phyloP scores from a whole-genome alignment of 2,888 invertebrate species.

The Lepidonotus clava region DNA sequence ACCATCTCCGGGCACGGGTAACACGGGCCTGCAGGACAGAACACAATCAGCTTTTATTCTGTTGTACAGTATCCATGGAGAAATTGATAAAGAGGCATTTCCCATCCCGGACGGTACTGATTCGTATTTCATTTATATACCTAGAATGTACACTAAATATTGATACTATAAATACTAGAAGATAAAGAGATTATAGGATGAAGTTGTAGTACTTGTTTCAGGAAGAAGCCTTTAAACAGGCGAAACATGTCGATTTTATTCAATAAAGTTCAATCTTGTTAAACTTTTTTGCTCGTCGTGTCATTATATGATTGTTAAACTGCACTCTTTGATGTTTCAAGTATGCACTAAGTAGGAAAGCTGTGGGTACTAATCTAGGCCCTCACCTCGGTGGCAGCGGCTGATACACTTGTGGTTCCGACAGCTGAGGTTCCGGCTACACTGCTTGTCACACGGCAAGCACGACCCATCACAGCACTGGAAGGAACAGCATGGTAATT shows the following conservation, averaged over 20 bases:
- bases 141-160: background rate
- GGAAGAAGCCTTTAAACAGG: too few relatives aligned
- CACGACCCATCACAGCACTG: constrained; percentile 93
- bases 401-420: constrained; percentile 92
- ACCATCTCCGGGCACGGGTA: constrained; percentile 89
- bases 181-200: too few relatives aligned
- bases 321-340: too few relatives aligned
- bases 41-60: background rate
- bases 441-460: constrained; percentile 82
- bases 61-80: background rate
- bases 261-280: too few relatives aligned
- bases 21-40: constrained; percentile 84
- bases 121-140: too few relatives aligned
- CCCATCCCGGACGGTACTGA: background rate
- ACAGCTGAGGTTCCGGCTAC: constrained; percentile 91
- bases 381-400: constrained; percentile 86
- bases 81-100: background rate
- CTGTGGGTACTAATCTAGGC: too few relatives aligned
- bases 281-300: too few relatives aligned
- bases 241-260: too few relatives aligned
- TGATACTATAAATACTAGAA: background rate
- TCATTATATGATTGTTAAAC: too few relatives aligned
- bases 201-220: too few relatives aligned
- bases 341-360: too few relatives aligned
- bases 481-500: background rate